phyloP scores from a whole-genome alignment of 2,888 invertebrate species.

The Trypoxylon attenuatum region DNA sequence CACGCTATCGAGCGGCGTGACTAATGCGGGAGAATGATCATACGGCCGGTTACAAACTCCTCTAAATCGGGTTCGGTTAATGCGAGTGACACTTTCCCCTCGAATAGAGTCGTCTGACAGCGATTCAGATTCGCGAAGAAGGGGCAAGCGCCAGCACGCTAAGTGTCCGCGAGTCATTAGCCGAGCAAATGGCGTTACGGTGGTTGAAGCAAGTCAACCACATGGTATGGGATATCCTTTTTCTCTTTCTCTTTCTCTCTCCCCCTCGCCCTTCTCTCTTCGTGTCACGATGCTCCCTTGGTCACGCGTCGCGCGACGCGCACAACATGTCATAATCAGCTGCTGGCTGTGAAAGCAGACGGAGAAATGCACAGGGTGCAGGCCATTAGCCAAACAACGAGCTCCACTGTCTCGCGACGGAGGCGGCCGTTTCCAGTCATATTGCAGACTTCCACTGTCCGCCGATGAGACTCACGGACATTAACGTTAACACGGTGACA shows the following conservation, averaged over 20 bases:
- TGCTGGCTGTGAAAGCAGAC: conserved; percentile 72
- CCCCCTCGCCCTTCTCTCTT: conserved; percentile 5
- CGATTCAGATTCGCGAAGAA: conserved; percentile 1
- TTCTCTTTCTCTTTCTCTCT: conserved; percentile 13
- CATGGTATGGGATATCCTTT: conserved; percentile 61
- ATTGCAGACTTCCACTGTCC: conserved; percentile 30
- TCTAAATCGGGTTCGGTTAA: conserved; percentile 4
- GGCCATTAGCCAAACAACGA: conserved; percentile 72
- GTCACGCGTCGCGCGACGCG: conserved; percentile 54
- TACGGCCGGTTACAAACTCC: conserved; percentile 2
- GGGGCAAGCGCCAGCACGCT: conserved; percentile 15
- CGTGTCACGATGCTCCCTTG: conserved; percentile 32
- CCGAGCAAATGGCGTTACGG: conserved; percentile 71
- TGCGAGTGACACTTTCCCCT: conserved; percentile 20
- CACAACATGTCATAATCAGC: conserved; percentile 73
- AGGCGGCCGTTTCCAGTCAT: conserved; percentile 45
- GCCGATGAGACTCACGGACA: conserved; percentile 26
- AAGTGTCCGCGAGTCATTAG: conserved; percentile 72
- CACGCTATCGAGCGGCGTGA: conserved; percentile 18
- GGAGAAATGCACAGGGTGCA: conserved; percentile 68
- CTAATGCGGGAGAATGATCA: conserved; percentile 13
- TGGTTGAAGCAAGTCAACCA: conserved; percentile 67
- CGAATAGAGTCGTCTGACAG: conserved; percentile 31
- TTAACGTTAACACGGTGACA: conserved; percentile 24
- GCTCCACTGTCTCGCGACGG: conserved; percentile 56